Evolutionary conservation across 2,888 invertebrate genomes (phyloP).

Genomic region (Drosophila lutescens): DNA sequence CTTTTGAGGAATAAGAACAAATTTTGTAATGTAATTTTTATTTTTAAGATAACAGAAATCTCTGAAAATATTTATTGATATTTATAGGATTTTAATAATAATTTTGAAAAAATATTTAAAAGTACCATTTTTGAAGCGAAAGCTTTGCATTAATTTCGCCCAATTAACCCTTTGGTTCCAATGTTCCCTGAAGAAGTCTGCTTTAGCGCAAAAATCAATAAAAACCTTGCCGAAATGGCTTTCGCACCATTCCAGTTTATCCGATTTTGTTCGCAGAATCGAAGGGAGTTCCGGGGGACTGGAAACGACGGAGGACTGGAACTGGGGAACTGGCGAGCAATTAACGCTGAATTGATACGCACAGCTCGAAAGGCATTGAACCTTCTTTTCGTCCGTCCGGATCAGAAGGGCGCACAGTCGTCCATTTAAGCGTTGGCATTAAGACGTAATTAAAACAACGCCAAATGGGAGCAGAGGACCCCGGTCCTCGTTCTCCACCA

Average conservation of each 20-base stretch:
- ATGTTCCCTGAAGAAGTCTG: conserved; percentile 4
- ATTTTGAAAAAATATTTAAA: too few species aligned
- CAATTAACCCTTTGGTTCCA: conserved; percentile 25
- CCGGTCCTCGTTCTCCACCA: conserved; percentile 20
- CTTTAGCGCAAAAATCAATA: conserved; percentile 66
- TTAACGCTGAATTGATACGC: conserved; percentile 78
- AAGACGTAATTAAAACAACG: conserved; percentile 80
- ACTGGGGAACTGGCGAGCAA: conserved; percentile 55
- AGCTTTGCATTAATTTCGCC: background rate
- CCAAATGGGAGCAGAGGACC: conserved; percentile 54
- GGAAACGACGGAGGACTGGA: background rate
- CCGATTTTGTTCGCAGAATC: conserved; percentile 48
- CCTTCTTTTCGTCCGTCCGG: conserved; percentile 40
- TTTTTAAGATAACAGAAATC: too few species aligned
- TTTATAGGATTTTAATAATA: too few species aligned
- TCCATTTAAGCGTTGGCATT: conserved; percentile 65
- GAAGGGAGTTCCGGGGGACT: background rate
- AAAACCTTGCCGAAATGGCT: conserved; percentile 65
- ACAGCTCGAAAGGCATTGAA: conserved; percentile 65
- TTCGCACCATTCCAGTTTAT: conserved; percentile 68
- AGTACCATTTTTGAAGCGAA: background rate
- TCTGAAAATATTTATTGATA: too few species aligned
- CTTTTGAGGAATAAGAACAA: too few species aligned
- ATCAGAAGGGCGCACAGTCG: conserved; percentile 2
- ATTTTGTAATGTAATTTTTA: too few species aligned